phyloP scores from a whole-genome alignment of 1,140 invertebrate species.

The Acromyrmex echinatior region DNA sequence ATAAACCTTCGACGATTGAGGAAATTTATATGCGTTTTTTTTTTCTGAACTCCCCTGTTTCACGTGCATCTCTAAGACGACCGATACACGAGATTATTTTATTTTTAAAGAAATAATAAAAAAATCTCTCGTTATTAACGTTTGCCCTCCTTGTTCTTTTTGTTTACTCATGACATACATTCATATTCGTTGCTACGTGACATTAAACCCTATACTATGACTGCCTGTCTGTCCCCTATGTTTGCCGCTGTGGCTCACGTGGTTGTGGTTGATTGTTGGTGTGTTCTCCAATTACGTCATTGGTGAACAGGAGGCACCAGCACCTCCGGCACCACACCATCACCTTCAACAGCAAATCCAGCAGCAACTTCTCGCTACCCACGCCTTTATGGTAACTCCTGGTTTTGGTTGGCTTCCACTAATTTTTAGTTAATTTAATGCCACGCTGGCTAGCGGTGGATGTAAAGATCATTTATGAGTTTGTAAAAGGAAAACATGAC shows the following conservation, averaged over 20 bases:
- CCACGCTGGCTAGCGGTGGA: constrained; percentile 36
- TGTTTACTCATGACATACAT: constrained; percentile 77
- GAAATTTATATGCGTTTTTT: constrained; percentile 15
- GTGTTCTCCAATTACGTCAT: constrained; percentile 87
- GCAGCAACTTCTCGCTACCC: constrained; percentile 87
- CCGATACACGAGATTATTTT: neutral
- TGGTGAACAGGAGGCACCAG: constrained; percentile 87
- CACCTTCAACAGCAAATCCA: constrained; percentile 87
- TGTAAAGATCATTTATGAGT: constrained; percentile 24
- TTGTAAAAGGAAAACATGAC: neutral
- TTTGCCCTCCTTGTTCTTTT: constrained; percentile 69
- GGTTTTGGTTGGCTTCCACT: constrained; percentile 87
- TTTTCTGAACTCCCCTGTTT: neutral
- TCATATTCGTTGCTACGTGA: constrained; percentile 83
- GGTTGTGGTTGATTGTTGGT: constrained; percentile 88
- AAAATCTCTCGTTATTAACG: constrained; percentile 74
- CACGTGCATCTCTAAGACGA: neutral
- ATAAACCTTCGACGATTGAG: constrained; percentile 10
- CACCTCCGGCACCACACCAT: constrained; percentile 87
- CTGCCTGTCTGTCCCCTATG: constrained; percentile 87
- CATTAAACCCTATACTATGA: constrained; percentile 85
- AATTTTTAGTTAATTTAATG: constrained; percentile 81
- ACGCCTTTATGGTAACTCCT: constrained; percentile 87
- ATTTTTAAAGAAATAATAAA: neutral
- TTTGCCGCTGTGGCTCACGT: constrained; percentile 87